Percentiles rank a stretch among this genome's conserved stretches.
These are phyloP conservation scores for Hymenochirus boettgeri DNA, from an alignment of 2,113 vertebrate genomes.

Conservation along the genomic window DNA sequence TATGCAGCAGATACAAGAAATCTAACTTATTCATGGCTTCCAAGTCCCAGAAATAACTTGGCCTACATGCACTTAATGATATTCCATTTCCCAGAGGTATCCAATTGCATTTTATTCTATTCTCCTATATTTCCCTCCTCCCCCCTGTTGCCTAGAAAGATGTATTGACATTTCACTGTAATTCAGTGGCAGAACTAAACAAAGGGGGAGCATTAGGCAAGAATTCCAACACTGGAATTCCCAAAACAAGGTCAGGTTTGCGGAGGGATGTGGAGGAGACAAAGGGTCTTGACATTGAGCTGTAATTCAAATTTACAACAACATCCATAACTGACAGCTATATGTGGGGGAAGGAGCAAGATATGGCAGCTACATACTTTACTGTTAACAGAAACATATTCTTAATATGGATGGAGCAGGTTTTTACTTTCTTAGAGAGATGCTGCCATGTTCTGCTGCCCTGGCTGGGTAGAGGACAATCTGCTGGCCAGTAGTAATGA, in stretches of 20 bases:
- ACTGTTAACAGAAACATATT: too few relatives aligned
- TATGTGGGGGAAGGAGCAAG: background rate
- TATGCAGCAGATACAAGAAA: background rate
- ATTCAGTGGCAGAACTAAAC: background rate
- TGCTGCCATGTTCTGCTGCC: too few relatives aligned
- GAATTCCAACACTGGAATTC: background rate
- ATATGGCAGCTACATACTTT: too few relatives aligned
- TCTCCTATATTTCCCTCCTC: background rate
- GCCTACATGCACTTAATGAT: background rate
- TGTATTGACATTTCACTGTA: constrained; percentile 15
- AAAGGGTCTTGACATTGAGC: background rate
- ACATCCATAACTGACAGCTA: background rate
- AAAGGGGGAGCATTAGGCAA: background rate
- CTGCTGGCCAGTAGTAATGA: too few relatives aligned
- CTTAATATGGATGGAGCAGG: too few relatives aligned
- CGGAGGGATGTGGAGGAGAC: background rate
- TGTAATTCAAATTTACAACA: background rate
- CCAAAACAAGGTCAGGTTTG: constrained; percentile 10
- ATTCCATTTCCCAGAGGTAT: constrained; percentile 12
- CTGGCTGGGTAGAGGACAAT: too few relatives aligned
- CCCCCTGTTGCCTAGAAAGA: constrained; percentile 1
- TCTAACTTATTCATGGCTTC: background rate
- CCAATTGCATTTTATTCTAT: background rate
- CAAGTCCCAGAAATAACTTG: background rate
- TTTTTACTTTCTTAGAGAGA: too few relatives aligned